Evolutionary conservation across 2,113 vertebrate genomes (phyloP).

Genomic region (Todiramphus chloris): DNA sequence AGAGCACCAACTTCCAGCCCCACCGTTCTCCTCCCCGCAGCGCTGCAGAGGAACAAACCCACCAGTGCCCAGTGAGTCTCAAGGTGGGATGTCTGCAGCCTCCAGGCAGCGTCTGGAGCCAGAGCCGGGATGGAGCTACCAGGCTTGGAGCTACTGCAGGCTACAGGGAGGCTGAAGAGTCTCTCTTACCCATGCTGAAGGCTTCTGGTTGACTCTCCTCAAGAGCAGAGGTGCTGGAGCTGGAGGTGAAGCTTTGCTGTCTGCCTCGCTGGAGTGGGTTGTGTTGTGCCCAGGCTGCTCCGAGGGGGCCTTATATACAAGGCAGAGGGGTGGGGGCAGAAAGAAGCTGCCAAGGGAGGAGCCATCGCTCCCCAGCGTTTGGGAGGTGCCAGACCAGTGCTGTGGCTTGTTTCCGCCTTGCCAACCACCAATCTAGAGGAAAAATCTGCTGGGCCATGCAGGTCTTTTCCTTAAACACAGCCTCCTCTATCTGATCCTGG

Average conservation of each 20-base stretch:
- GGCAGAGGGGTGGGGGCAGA: neutral
- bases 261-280: neutral
- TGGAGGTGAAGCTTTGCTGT: neutral
- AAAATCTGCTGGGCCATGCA: conserved; percentile 26
- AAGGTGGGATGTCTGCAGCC: neutral
- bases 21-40: neutral
- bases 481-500: neutral
- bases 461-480: neutral
- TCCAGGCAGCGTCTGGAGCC: neutral
- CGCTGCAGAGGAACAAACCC: neutral
- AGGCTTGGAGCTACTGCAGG: neutral
- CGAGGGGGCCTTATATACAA: neutral
- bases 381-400: conserved; percentile 19
- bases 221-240: neutral
- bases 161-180: neutral
- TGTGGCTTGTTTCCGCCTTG: neutral
- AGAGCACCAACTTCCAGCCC: neutral
- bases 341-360: conserved; percentile 20
- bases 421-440: neutral
- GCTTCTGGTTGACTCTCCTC: neutral
- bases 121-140: neutral
- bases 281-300: neutral
- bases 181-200: conserved; percentile 20
- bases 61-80: neutral
- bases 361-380: neutral